Conservation (phyloP, 1,140 invertebrate species). For the Drosophila navojoa region DNA sequence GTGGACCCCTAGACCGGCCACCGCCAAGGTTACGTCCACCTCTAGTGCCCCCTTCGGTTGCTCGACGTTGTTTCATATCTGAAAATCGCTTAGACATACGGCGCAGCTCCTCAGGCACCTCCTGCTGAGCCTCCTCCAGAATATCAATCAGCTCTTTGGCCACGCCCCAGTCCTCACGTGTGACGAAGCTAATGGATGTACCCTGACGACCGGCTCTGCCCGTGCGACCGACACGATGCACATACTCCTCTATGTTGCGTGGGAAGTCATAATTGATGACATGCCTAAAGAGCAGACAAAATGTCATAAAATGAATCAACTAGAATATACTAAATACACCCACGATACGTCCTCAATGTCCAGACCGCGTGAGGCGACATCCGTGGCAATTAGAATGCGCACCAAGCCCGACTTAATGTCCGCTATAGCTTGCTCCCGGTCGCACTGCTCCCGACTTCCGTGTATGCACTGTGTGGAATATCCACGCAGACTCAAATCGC, state of each 20-base stretch:
- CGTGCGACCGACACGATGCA: slow-evolving; percentile 94
- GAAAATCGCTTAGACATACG: slow-evolving; percentile 89
- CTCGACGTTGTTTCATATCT: slow-evolving; percentile 86
- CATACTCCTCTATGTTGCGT: slow-evolving; percentile 95
- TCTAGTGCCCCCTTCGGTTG: slow-evolving; percentile 80
- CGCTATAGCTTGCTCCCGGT: slow-evolving; percentile 92
- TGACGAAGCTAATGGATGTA: slow-evolving; percentile 91
- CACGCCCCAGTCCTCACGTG: slow-evolving; percentile 91
- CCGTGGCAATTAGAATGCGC: slow-evolving; percentile 95
- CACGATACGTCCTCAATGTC: slow-evolving; percentile 96
- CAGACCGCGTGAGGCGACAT: slow-evolving; percentile 95
- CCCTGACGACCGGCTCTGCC: slow-evolving; percentile 94
- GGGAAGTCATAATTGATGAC: slow-evolving; percentile 96
- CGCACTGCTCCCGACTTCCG: slow-evolving; percentile 93
- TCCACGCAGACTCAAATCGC: slow-evolving; percentile 89
- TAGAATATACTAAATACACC: slow-evolving; percentile 73
- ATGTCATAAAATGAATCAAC: neutral
- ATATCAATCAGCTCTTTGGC: slow-evolving; percentile 93
- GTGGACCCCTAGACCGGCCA: slow-evolving; percentile 25
- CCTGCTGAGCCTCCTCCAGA: slow-evolving; percentile 90
- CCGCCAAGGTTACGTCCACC: slow-evolving; percentile 61
- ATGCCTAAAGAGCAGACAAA: slow-evolving; percentile 53
- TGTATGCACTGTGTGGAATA: slow-evolving; percentile 92
- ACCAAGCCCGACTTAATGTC: slow-evolving; percentile 91
- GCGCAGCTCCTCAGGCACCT: slow-evolving; percentile 89